Evolutionary conservation across 2,113 vertebrate species (phyloP).

Genomic region (Dromas ardeola): DNA sequence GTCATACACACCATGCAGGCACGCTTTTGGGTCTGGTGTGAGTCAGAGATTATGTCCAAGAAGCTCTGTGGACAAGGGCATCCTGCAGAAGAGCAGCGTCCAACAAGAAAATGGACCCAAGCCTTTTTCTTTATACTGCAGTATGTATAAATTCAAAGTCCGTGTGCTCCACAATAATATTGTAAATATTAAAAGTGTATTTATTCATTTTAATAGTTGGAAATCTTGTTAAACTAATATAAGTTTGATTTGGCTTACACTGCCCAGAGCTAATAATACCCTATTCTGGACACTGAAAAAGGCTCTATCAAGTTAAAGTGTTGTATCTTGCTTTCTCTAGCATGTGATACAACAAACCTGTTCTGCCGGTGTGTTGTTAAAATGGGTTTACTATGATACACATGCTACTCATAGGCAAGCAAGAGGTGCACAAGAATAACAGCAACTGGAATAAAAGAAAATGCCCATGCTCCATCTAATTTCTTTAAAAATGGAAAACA

Average conservation of each 20-base stretch:
- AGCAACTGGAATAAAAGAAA: background rate
- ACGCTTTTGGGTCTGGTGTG: rapidly evolving
- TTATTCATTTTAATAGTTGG: background rate
- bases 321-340: background rate
- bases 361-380: background rate
- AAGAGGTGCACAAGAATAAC: background rate
- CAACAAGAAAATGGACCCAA: background rate
- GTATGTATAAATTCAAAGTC: background rate
- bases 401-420: background rate
- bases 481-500: background rate
- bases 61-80: background rate
- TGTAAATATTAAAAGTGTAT: background rate
- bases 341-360: background rate
- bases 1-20: background rate
- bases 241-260: background rate
- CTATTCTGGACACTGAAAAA: background rate
- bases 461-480: background rate
- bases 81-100: background rate
- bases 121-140: background rate
- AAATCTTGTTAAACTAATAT: background rate
- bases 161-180: background rate
- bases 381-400: background rate
- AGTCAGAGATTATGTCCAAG: background rate
- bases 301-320: background rate
- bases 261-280: background rate